Percentiles rank a stretch among this genome's conserved stretches.
These are phyloP conservation scores for Sclerurus mexicanus DNA, from an alignment of 2,113 vertebrate genomes.

Conservation along the genomic window DNA sequence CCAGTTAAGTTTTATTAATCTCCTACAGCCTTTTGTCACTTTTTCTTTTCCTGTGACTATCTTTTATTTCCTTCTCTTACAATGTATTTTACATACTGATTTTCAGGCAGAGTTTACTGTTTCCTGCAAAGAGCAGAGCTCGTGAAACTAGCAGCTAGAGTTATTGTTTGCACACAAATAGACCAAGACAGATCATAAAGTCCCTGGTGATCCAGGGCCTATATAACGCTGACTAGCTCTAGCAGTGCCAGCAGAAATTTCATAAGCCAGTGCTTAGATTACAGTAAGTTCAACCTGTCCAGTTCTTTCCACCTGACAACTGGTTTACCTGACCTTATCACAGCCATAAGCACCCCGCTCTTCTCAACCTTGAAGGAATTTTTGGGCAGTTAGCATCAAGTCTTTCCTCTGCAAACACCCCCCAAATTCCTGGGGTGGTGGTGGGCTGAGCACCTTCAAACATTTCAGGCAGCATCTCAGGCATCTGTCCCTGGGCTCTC, in stretches of 20 bases:
- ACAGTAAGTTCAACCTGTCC: conserved; percentile 1
- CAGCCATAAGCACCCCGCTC: not conserved
- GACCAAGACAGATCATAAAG: conserved; percentile 68
- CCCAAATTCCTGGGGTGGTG: not conserved
- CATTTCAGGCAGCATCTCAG: fast-evolving
- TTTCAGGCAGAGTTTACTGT: conserved; percentile 51
- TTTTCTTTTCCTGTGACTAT: not conserved
- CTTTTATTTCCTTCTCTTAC: conserved; percentile 41
- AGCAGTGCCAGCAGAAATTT: conserved; percentile 62
- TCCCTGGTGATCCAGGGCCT: conserved; percentile 67
- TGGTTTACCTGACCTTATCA: not conserved
- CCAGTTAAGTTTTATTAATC: conserved; percentile 36
- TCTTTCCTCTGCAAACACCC: not conserved
- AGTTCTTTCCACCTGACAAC: not conserved
- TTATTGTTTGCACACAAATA: conserved; percentile 76
- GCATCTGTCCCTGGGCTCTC: not conserved
- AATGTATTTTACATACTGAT: conserved; percentile 53
- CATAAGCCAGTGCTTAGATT: conserved; percentile 49
- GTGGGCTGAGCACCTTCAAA: not conserved
- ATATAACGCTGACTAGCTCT: conserved; percentile 61
- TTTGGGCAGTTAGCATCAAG: not conserved
- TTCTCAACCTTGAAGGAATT: conserved; percentile 16
- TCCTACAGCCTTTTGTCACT: not conserved
- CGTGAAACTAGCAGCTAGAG: conserved; percentile 51
- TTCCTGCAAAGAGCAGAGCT: conserved; percentile 50